Base-by-base conservation (phyloP, 1,140 invertebrate genomes). In the Oscheius sp. region DNA sequence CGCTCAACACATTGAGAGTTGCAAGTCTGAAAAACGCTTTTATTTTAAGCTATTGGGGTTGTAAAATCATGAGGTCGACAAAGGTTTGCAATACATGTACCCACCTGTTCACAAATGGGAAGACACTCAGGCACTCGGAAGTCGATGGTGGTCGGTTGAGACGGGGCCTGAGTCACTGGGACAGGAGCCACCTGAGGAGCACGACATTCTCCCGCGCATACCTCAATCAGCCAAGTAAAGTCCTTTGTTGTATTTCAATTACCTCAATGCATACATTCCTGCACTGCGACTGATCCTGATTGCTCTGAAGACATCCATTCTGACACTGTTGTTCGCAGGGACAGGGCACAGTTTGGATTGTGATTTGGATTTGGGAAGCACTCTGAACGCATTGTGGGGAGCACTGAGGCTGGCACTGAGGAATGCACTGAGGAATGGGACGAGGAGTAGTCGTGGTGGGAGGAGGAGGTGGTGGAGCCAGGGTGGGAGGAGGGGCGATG, bases 1-100 rank as follows among this genome's bases (percentile, higher is more conserved):
- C 55, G 52, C 35, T 68, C 67, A 28, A 68, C 67, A 42, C 67
- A 68, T 61, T 68, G 67, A 38, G 67, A 32, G 45, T 68, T 68
- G 45, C 67, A 68, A 20, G 49, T 68, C 36, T 55, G 38, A 55
- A 55, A 55, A n/a, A n/a, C n/a, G n/a, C n/a, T n/a, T n/a, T n/a
- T n/a, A n/a, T n/a, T n/a, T n/a, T n/a, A n/a, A n/a, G n/a, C n/a
- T n/a, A n/a, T n/a, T n/a, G n/a, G n/a, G n/a, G n/a, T n/a, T n/a
- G n/a, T n/a, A n/a, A n/a, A n/a, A n/a, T n/a, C n/a, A n/a, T n/a
- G n/a, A n/a, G n/a, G n/a, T n/a, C n/a, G n/a, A n/a, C 49, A 23
- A 4, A 26, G 23, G 23, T 7, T 13, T 55, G 49, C 7, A 23
- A 55, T 7, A 4, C 7, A 13, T 4, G 23, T 20, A 26, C 15